phyloP scores from a whole-genome alignment of 1,140 invertebrate genomes.

The Condylostylus longicornis region DNA sequence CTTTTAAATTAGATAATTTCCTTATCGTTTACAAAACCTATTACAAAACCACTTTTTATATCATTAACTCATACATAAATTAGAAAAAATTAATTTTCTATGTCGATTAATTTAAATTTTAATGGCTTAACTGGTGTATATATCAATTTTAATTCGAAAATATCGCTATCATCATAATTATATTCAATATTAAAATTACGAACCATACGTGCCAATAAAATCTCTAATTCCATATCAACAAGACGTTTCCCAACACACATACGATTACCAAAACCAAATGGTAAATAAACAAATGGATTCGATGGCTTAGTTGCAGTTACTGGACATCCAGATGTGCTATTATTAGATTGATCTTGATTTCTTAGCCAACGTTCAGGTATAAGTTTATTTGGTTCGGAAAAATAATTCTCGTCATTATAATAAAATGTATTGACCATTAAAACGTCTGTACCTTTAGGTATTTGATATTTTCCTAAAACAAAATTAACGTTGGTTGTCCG shows the following conservation, averaged over 20 bases:
- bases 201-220: constrained; percentile 42
- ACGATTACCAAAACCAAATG: constrained; percentile 45
- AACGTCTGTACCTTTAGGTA: constrained; percentile 39
- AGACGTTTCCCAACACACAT: constrained; percentile 45
- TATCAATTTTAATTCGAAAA: constrained; percentile 15
- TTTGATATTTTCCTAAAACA: constrained; percentile 35
- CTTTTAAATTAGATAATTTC: no score
- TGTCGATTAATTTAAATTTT: constrained; percentile 24
- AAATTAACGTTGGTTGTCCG: constrained; percentile 34
- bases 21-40: no score
- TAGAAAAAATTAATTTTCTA: constrained; percentile 8
- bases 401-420: constrained; percentile 26
- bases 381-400: constrained; percentile 35
- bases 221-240: constrained; percentile 53
- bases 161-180: constrained; percentile 18
- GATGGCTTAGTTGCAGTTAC: constrained; percentile 29
- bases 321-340: no score
- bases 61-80: no score
- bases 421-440: constrained; percentile 32
- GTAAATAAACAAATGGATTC: constrained; percentile 38
- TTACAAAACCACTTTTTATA: no score
- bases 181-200: constrained; percentile 40
- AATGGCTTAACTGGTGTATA: constrained; percentile 24
- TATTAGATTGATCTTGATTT: no score
- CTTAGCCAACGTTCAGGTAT: constrained; percentile 39